Conservation (phyloP, 2,888 invertebrate genomes). For the Cryptus armator region DNA sequence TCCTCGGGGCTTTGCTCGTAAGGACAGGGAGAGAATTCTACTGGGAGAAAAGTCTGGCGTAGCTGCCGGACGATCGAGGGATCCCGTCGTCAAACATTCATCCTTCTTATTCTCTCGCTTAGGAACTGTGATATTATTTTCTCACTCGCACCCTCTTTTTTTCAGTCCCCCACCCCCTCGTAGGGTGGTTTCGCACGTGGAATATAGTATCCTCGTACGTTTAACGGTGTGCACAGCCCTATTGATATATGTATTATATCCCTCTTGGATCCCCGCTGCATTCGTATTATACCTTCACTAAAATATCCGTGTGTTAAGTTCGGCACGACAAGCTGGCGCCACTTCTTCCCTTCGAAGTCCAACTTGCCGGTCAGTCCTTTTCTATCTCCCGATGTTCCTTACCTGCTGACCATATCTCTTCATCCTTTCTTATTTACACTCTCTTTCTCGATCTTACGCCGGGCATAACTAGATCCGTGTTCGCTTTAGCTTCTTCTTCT, state of each 20-base stretch:
- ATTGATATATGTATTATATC: slow-evolving; percentile 57
- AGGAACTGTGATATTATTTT: slow-evolving; percentile 44
- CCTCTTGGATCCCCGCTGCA: slow-evolving; percentile 38
- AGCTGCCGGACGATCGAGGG: slow-evolving; percentile 70
- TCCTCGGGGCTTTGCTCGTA: slow-evolving; percentile 47
- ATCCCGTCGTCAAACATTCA: slow-evolving; percentile 64
- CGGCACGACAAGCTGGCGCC: slow-evolving; percentile 82
- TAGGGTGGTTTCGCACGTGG: slow-evolving; percentile 68
- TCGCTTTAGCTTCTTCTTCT: slow-evolving; percentile 44
- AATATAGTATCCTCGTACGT: slow-evolving; percentile 63
- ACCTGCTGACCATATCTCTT: slow-evolving; percentile 59
- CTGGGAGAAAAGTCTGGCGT: slow-evolving; percentile 71
- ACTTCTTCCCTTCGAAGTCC: slow-evolving; percentile 73
- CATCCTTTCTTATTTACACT: slow-evolving; percentile 58
- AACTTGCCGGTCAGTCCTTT: slow-evolving; percentile 63
- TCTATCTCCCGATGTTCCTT: slow-evolving; percentile 50
- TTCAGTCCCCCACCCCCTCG: slow-evolving; percentile 35
- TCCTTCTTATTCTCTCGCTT: slow-evolving; percentile 66
- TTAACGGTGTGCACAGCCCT: slow-evolving; percentile 50
- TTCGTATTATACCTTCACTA: slow-evolving; percentile 50
- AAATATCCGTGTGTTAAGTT: slow-evolving; percentile 65
- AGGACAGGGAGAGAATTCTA: slow-evolving; percentile 50
- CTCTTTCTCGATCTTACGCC: slow-evolving; percentile 55
- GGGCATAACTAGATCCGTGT: slow-evolving; percentile 65
- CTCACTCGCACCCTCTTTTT: slow-evolving; percentile 48